These are phyloP conservation scores for Coelogynopora nodosa DNA, from an alignment of 2,888 invertebrate genomes.

Conservation along the genomic window DNA sequence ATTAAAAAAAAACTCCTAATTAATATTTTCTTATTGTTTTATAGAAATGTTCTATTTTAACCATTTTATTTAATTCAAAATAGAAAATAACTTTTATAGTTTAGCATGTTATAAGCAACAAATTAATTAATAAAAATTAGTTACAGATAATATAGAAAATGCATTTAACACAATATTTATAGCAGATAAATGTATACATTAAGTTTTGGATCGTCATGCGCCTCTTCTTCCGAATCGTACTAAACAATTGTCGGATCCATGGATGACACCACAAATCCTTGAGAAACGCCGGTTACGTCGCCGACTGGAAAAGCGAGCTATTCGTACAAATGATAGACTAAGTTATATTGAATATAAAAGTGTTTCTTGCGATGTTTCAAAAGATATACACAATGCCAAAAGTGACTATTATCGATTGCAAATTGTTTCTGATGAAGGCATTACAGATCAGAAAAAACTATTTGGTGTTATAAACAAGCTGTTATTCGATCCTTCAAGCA, in stretches of 20 bases:
- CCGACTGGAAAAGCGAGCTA: slow-evolving; percentile 31
- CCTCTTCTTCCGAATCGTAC: slow-evolving; percentile 29
- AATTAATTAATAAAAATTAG: too few species aligned
- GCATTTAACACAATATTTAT: too few species aligned
- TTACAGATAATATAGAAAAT: too few species aligned
- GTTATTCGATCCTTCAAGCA: slow-evolving; percentile 19
- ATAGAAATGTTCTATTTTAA: too few species aligned
- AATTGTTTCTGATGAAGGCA: slow-evolving; percentile 31
- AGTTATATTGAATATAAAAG: slow-evolving; percentile 31
- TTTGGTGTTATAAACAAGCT: slow-evolving; percentile 31
- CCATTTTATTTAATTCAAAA: too few species aligned
- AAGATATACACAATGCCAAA: slow-evolving; percentile 31
- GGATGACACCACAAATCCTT: slow-evolving; percentile 23
- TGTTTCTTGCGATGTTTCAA: slow-evolving; percentile 31
- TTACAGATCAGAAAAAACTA: slow-evolving; percentile 31
- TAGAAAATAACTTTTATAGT: too few species aligned
- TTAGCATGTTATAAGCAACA: too few species aligned
- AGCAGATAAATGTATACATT: too few species aligned
- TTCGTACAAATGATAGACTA: slow-evolving; percentile 31
- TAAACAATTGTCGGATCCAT: slow-evolving; percentile 27
- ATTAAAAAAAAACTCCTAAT: too few species aligned
- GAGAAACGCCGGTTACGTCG: slow-evolving; percentile 25
- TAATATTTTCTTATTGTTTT: too few species aligned
- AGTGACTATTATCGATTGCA: slow-evolving; percentile 31
- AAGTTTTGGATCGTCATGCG: slow-evolving; percentile 27